phyloP scores from a whole-genome alignment of 2,888 invertebrate genomes.

The Petrophora chlorosata region DNA sequence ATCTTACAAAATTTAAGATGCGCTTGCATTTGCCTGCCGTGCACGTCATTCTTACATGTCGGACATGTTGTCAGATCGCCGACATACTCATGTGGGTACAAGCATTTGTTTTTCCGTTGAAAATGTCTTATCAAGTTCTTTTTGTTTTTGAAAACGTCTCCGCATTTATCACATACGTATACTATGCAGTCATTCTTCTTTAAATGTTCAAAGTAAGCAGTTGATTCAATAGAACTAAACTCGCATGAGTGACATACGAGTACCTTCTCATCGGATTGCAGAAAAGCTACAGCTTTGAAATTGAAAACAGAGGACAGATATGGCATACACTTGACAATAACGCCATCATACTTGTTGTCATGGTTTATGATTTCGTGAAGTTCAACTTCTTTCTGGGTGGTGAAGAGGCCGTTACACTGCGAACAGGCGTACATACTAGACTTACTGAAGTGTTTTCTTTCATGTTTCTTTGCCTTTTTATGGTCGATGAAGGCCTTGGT shows the following conservation, averaged over 20 bases:
- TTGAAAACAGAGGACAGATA: constrained; percentile 56
- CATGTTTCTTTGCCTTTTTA: constrained; percentile 41
- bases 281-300: constrained; percentile 42
- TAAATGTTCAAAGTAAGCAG: constrained; percentile 52
- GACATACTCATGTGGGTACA: background rate
- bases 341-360: constrained; percentile 44
- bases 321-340: constrained; percentile 46
- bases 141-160: constrained; percentile 43
- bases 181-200: constrained; percentile 41
- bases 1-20: constrained; percentile 51
- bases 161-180: constrained; percentile 53
- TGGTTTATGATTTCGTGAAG: constrained; percentile 46
- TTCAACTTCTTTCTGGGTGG: constrained; percentile 40
- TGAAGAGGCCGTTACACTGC: constrained; percentile 49
- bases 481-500: constrained; percentile 48
- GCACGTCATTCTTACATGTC: constrained; percentile 45
- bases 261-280: background rate
- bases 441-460: constrained; percentile 46
- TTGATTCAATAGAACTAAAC: constrained; percentile 28
- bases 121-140: constrained; percentile 43
- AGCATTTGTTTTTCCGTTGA: constrained; percentile 21
- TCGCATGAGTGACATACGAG: constrained; percentile 48
- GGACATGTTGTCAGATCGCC: constrained; percentile 34
- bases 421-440: constrained; percentile 50
- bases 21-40: background rate